A percentile compares a stretch with the other conserved stretches of the same genome.
These are phyloP conservation scores for Oophaga sylvatica DNA, from an alignment of 2,797 vertebrate genomes.

Conservation along the genomic window DNA sequence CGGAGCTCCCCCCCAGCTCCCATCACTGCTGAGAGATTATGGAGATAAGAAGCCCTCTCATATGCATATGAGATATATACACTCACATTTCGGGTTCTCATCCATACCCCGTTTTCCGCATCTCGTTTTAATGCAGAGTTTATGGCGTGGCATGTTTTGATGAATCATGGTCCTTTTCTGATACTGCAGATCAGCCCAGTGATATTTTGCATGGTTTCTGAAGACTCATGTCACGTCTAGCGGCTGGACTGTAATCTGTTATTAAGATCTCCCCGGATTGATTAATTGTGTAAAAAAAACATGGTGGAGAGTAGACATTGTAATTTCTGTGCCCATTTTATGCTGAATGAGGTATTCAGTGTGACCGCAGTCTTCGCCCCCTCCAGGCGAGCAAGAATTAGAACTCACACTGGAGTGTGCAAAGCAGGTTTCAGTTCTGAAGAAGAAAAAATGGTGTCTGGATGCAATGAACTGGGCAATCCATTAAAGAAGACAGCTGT, in stretches of 20 bases:
- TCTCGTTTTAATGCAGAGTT: constrained; percentile 25
- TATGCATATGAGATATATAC: constrained; percentile 42
- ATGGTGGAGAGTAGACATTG: constrained; percentile 36
- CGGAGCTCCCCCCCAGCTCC: constrained; percentile 62
- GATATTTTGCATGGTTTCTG: neutral
- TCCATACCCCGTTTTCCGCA: constrained; percentile 1
- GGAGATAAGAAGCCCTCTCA: constrained; percentile 60
- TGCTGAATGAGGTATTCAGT: constrained; percentile 33
- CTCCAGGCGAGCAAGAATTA: constrained; percentile 32
- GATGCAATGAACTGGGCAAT: constrained; percentile 60
- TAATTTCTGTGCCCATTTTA: neutral
- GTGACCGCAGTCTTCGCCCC: constrained; percentile 23
- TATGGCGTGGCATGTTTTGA: neutral
- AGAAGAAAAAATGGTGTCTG: constrained; percentile 45
- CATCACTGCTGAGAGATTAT: constrained; percentile 60
- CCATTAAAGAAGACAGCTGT: constrained; percentile 64
- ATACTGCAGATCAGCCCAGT: neutral
- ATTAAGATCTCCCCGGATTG: constrained; percentile 36
- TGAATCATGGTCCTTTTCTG: neutral
- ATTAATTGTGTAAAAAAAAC: constrained; percentile 46
- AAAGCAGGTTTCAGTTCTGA: constrained; percentile 39
- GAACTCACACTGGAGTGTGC: neutral
- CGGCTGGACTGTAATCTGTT: neutral
- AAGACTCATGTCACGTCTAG: constrained; percentile 53
- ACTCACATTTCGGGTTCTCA: constrained; percentile 47